Base-by-base conservation (phyloP, 2,113 vertebrate species). In the Nyctereutes procyonoides region DNA sequence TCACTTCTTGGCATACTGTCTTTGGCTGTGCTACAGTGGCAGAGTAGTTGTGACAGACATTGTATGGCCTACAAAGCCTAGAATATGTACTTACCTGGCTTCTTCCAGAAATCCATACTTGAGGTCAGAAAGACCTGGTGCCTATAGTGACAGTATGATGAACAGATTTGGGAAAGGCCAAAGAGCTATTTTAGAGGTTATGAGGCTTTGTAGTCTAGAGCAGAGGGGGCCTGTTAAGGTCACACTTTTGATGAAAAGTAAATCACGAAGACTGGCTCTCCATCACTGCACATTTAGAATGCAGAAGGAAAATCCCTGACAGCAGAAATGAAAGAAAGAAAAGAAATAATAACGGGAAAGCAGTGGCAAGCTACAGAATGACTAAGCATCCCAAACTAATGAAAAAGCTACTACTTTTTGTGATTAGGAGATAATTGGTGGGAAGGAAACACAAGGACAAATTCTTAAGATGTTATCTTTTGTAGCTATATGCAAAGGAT, bases 281-380 rank as follows among this genome's bases (percentile, higher is more conserved):
- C 2, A 62, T 71, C 62, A 81, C n/a, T 63, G 20, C 56, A 73
- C 55, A 79, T 81, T 83, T 55, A 69, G 56, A 28, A 55, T 53
- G 15, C 8, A 82, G 16, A 76, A 92, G 58, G 60, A 38, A 77
- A 96, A 83, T 73, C 28, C 28, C 48, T 87, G 13, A n/a, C 51
- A 77, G 22, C 10, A 79, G 56, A 30, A 76, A 35, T 67, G 35
- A 74, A 77, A 43, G 80, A 73, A 88, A 80, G 30, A 85, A 69
- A 73, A 24, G 51, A 89, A 62, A 83, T 67, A 90, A 35, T 38
- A 84, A 88, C 51, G 93, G 60, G 86, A 94, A 94, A 77, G 14
- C 35, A 38, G 2, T 53, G 6, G 90, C 55, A 38, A 48, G 30
- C 77, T 67, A n/a, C 38, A 63, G 51, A 90, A 85, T 53, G 30